These are phyloP conservation scores for Kryptopterus vitreolus DNA, from an alignment of 2,797 vertebrate genomes.

Conservation along the genomic window DNA sequence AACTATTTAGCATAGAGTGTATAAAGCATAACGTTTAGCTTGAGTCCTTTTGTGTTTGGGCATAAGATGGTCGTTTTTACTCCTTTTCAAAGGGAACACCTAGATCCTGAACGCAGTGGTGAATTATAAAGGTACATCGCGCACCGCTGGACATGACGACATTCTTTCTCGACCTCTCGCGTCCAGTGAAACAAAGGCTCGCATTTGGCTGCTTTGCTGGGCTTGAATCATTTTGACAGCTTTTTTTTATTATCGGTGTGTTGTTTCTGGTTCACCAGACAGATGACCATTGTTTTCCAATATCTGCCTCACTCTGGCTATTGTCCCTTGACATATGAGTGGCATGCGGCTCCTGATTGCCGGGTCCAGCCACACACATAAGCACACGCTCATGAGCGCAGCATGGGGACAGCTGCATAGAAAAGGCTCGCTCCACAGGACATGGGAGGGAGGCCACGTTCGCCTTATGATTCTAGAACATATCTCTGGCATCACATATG, in stretches of 20 bases:
- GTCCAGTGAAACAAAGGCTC: slow-evolving; percentile 55
- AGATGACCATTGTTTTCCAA: slow-evolving; percentile 64
- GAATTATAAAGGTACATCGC: slow-evolving; percentile 18
- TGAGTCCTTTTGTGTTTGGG: too few species aligned
- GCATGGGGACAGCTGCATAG: slow-evolving; percentile 52
- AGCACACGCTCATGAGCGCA: slow-evolving; percentile 33
- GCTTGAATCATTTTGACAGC: slow-evolving; percentile 64
- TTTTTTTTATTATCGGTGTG: slow-evolving; percentile 57
- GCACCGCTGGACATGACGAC: slow-evolving; percentile 42
- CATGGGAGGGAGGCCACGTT: slow-evolving; percentile 30
- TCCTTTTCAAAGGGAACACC: neutral
- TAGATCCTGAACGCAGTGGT: neutral
- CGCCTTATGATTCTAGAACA: slow-evolving; percentile 41
- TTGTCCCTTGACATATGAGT: slow-evolving; percentile 60
- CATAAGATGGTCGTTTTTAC: too few species aligned
- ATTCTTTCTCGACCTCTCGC: slow-evolving; percentile 48
- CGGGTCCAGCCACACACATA: slow-evolving; percentile 42
- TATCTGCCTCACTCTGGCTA: slow-evolving; percentile 57
- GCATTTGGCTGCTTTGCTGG: slow-evolving; percentile 51
- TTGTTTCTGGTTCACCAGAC: slow-evolving; percentile 57
- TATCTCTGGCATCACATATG: slow-evolving; percentile 39
- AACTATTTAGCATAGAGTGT: too few species aligned
- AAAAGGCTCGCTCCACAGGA: slow-evolving; percentile 47
- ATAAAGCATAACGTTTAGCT: too few species aligned
- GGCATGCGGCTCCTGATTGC: slow-evolving; percentile 54